Conservation (phyloP, 2,113 vertebrate genomes). For the Atrichornis clamosus region DNA sequence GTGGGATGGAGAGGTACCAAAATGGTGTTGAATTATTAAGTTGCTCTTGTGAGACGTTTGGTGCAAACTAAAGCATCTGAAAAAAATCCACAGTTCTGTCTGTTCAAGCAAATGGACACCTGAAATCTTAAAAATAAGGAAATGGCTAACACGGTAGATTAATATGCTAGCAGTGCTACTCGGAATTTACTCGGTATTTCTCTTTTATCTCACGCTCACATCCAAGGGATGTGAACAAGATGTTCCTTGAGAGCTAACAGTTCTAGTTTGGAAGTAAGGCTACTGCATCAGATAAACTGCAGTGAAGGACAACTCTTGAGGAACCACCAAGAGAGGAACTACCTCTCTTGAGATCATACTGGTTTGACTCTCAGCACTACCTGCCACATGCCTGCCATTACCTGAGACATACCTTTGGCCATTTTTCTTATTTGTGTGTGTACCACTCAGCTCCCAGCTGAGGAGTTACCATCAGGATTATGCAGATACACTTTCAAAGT, state of each 20-base stretch:
- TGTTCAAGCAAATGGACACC: background rate
- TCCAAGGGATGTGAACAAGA: background rate
- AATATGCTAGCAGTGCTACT: background rate
- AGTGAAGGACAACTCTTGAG: background rate
- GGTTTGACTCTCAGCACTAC: background rate
- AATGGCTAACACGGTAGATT: fast-evolving
- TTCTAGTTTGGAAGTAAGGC: background rate
- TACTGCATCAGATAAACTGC: background rate
- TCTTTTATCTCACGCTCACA: background rate
- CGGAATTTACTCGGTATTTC: background rate
- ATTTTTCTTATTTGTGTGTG: background rate
- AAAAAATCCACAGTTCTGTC: background rate
- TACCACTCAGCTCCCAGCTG: background rate
- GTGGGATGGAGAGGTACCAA: background rate
- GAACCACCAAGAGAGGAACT: too few relatives aligned
- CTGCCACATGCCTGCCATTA: background rate
- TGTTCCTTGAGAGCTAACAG: background rate
- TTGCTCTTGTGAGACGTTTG: background rate
- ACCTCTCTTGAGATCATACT: background rate
- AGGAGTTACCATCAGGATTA: background rate
- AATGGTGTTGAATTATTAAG: background rate
- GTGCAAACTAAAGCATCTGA: background rate
- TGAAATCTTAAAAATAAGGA: background rate
- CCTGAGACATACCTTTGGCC: background rate
- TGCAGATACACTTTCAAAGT: background rate